Base-by-base conservation (phyloP, 2,113 vertebrate genomes). In the Prinia subflava region DNA sequence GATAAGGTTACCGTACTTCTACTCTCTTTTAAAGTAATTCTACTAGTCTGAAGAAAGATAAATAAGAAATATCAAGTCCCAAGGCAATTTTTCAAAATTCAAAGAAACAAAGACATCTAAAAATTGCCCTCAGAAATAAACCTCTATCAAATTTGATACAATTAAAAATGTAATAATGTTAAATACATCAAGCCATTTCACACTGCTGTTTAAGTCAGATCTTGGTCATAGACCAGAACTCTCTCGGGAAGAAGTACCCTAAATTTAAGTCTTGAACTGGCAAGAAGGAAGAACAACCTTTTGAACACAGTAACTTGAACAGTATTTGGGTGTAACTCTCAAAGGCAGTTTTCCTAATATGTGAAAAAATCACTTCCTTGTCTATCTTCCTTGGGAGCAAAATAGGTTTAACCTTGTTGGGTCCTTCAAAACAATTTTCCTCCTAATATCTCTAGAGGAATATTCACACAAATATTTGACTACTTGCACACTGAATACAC, bases 11-110 rank as follows among this genome's bases (percentile, higher is more conserved):
- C 15, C 7, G 9, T 59, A 77, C 81, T 90, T 90, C 52, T 65
- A 78, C 42, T 74, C 31, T 94, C 63, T 86, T 81, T 75, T 64
- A 89, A 86, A 64, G 89, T 56, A 95, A 92, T 86, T 93, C 86
- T 75, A 86, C 21, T 22, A 47, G 50, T 70, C 41, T 63, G 35
- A 90, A 77, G 13, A 65, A 68, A 76, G 25, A 60, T 9, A 87
- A 90, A 27, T 18, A 2, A 71, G 7, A 87, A 71, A 37, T 76
- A 78, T 49, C 13, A 76, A 90, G 25, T 41, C 18, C 23, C 50
- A 62, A 53, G 11, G 25, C 6, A 89, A 82, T 62, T 83, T 85
- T 76, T 46, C n/a, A 53, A 74, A 76, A 69, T 80, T 46, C 6
- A 80, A 78, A 85, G 9, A 76, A 87, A 68, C 18, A 31, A 22